Evolutionary conservation across 1,140 invertebrate genomes (phyloP).

Genomic region (Eulimnadia texana): DNA sequence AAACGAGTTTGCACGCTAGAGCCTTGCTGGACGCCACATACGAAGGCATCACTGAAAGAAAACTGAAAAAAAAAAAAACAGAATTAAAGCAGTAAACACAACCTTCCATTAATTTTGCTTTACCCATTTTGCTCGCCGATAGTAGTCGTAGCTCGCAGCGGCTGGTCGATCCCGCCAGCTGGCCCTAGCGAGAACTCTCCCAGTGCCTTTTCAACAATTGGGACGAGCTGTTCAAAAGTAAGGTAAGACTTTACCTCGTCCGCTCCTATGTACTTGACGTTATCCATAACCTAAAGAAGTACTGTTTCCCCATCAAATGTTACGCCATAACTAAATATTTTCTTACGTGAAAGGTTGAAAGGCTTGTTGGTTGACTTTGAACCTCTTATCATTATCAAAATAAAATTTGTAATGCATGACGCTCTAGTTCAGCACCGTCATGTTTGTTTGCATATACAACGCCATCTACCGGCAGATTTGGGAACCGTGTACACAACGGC

Average conservation of each 20-base stretch:
- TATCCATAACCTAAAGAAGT: slow-evolving; percentile 7
- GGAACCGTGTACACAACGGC: no score
- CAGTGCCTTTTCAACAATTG: slow-evolving; percentile 6
- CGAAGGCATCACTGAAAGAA: slow-evolving; percentile 30
- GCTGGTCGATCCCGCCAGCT: slow-evolving; percentile 6
- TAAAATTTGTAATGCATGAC: no score
- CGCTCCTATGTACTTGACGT: neutral
- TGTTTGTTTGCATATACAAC: neutral
- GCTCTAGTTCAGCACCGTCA: no score
- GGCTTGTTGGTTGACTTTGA: no score
- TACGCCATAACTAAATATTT: neutral
- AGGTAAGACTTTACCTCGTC: slow-evolving; percentile 3
- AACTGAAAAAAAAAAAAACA: neutral
- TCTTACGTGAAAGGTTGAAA: no score
- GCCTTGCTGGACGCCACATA: slow-evolving; percentile 30
- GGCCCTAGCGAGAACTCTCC: slow-evolving; percentile 8
- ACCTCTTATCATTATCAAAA: no score
- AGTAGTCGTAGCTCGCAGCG: neutral
- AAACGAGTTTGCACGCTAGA: slow-evolving; percentile 35
- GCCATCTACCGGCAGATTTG: neutral
- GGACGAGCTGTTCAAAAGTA: neutral
- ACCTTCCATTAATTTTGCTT: neutral
- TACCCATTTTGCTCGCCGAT: slow-evolving; percentile 5
- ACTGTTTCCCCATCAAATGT: no score
- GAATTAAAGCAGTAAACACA: neutral